Evolutionary conservation across 2,113 vertebrate species (phyloP), one percentile per base, ranked within the genome.

Genomic region (Nannospalax galili): DNA sequence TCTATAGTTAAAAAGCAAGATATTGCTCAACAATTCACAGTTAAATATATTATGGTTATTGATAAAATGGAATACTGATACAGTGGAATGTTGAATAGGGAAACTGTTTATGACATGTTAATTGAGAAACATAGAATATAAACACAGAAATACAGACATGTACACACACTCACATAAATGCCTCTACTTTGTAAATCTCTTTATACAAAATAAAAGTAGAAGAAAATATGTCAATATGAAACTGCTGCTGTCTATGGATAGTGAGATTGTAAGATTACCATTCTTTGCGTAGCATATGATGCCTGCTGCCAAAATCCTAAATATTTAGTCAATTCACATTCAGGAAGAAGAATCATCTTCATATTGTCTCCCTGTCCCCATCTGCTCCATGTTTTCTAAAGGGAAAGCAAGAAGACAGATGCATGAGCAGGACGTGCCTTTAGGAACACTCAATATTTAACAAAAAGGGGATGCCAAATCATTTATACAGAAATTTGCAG

Each of bases 381-480:
- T 97, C 88, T 98, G 94, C 40, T 97, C 28, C 8, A 74, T 90
- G 37, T 82, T 88, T 64, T 96, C 72, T 95, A 94, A 73, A 95
- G 84, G 72, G 84, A 93, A 98, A 96, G 84, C 62, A 95, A 84
- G 95, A 96, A 73, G 92, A 56, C 81, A 97, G 95, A 93, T 97
- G 88, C 88, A 82, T 87, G 90, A 95, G 88, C 89, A 94, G 87
- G 30, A 93, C 92, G 48, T 17, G 69, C 90, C 75, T 88, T 79
- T 90, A 95, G 24, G 96, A 97, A 87, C 62, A 95, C 70, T 96
- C 95, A 97, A 97, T 97, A 97, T 96, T 95, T 94, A 97, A 90
- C 86, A 93, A 89, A 85, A 93, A 91, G 67, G 90, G 26, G 1
- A 92, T 91, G 75, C 48, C 64, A 96, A 91, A 37, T 32, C 90